phyloP scores from a whole-genome alignment of 2,113 vertebrate species.

The Pelusios castaneus region DNA sequence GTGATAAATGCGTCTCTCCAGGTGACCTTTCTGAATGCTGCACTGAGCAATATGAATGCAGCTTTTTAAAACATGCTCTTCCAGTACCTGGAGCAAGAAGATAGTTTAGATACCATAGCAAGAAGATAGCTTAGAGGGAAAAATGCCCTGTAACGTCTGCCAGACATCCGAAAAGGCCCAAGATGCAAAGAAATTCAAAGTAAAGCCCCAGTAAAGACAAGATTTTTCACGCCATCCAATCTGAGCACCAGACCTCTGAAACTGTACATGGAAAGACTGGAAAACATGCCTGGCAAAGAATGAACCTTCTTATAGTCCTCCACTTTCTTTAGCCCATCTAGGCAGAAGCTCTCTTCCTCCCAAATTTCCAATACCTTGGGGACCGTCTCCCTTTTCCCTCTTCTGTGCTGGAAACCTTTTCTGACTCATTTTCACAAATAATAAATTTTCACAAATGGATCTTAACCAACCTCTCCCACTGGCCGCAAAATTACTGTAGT shows the following conservation, averaged over 20 bases:
- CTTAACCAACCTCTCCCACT: not conserved
- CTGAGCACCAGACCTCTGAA: not conserved
- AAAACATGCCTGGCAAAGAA: not conserved
- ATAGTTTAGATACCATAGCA: too few relatives aligned
- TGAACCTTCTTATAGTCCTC: fast-evolving
- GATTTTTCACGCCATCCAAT: not conserved
- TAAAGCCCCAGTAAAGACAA: not conserved
- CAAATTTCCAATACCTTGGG: not conserved
- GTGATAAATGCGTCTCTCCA: not conserved
- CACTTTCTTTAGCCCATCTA: not conserved
- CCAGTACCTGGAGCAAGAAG: fast-evolving
- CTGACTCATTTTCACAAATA: too few relatives aligned
- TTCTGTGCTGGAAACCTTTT: not conserved
- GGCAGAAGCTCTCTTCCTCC: not conserved
- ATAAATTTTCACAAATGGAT: fast-evolving
- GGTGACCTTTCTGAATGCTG: not conserved
- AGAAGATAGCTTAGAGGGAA: not conserved
- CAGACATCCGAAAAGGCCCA: not conserved
- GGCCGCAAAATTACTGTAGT: not conserved
- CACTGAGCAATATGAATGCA: not conserved
- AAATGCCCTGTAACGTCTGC: not conserved
- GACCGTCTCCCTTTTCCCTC: not conserved
- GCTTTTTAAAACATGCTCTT: fast-evolving
- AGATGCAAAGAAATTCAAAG: not conserved
- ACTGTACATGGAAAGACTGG: not conserved